Evolutionary conservation across 2,888 invertebrate species (phyloP).

Genomic region (Fabriciana adippe): DNA sequence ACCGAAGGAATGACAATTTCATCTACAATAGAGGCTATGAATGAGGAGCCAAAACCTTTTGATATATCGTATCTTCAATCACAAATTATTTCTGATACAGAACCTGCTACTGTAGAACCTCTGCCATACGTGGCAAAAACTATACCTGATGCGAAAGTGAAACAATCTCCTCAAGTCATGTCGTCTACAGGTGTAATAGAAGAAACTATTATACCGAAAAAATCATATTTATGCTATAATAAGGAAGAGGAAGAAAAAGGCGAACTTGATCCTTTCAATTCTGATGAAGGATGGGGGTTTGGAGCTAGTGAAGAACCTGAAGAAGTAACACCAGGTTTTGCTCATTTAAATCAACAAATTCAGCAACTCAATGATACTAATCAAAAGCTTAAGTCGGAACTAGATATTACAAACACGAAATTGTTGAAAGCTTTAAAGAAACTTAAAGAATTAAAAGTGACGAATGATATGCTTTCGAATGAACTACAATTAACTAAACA

Average conservation of each 20-base stretch:
- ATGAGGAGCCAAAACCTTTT: conserved; percentile 50
- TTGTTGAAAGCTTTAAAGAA: conserved; percentile 91
- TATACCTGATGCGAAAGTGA: conserved; percentile 50
- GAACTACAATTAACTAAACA: conserved; percentile 80
- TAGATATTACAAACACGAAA: conserved; percentile 86
- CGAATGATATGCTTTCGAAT: conserved; percentile 83
- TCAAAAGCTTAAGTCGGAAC: conserved; percentile 82
- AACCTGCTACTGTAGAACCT: conserved; percentile 42
- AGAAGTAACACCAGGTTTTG: conserved; percentile 67
- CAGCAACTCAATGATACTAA: conserved; percentile 82
- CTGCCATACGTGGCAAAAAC: conserved; percentile 45
- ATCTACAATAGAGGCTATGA: conserved; percentile 70
- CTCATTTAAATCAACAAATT: conserved; percentile 83
- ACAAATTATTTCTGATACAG: conserved; percentile 64
- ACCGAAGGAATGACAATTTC: conserved; percentile 78
- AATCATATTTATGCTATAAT: conserved; percentile 79
- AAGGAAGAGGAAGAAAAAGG: conserved; percentile 48
- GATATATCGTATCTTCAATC: conserved; percentile 66
- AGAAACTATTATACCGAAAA: conserved; percentile 75
- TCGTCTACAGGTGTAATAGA: conserved; percentile 50
- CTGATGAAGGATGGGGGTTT: conserved; percentile 75
- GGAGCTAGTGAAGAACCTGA: conserved; percentile 60
- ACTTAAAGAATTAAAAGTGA: conserved; percentile 90
- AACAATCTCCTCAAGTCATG: conserved; percentile 43
- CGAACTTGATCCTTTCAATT: conserved; percentile 67